Evolutionary conservation across 2,888 invertebrate genomes (phyloP), one percentile per base, ranked within the genome.

Genomic region (Caenorhabditis japonica): DNA sequence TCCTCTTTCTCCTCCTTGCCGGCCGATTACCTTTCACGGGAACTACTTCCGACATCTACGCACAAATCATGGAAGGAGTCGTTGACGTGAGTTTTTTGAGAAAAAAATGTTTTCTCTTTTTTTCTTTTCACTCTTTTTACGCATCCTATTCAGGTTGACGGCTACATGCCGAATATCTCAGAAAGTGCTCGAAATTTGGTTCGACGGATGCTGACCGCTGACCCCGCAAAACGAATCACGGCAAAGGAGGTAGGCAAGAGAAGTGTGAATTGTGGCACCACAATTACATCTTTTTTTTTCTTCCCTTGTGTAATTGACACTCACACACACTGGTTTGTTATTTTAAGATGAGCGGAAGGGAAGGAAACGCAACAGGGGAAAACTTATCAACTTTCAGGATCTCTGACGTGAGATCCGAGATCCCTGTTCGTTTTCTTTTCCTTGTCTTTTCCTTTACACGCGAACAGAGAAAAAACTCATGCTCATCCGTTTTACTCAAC

Each of bases 11-110:
- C 17, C 91, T 99, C 43, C 91, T 99, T 38, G 94, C 95, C 47
- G 99, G 99, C 4, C 93, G 93, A 64, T 91, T 97, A 83, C 99
- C 99, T 12, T 99, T 97, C 88, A 92, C 93, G 80, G 99, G 99
- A 49, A 94, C 95, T 66, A 93, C 94, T 77, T 93, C 96, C 85
- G 91, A 96, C 82, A 91, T 99, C 79, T 94, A 94, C 88, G 94
- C 96, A 88, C 92, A 93, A 56, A 94, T 97, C 84, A 80, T 86
- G 34, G 84, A 86, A 47, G 90, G 89, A 47, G 85, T 84, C 70
- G 89, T 87, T 75, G 83, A 86, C 60, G 89, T 89, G 75, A 84
- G 87, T 81, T 19, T 8, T 30, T 27, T 21, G 15, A n/a, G n/a
- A n/a, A n/a, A n/a, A n/a, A n/a, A n/a, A n/a, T n/a, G n/a, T n/a